phyloP scores from a whole-genome alignment of 2,113 vertebrate species.

The Blennius ocellaris region DNA sequence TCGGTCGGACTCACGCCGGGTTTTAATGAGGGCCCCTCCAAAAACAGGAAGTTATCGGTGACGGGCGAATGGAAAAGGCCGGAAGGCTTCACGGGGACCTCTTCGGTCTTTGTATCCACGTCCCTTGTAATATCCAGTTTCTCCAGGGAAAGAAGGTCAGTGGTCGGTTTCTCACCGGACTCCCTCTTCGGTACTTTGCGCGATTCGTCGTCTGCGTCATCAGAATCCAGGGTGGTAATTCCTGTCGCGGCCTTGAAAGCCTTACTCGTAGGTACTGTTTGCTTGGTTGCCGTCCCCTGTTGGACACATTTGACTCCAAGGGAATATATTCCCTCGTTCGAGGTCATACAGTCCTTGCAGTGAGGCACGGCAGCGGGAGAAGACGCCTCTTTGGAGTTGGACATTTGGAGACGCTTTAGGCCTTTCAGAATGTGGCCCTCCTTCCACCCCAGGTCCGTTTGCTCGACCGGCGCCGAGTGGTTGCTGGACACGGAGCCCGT shows the following conservation, averaged over 20 bases:
- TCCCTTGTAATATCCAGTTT: constrained; percentile 82
- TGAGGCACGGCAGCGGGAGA: constrained; percentile 86
- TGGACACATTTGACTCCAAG: constrained; percentile 84
- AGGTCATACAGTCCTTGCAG: constrained; percentile 94
- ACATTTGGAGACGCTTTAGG: constrained; percentile 89
- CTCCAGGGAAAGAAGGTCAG: constrained; percentile 82
- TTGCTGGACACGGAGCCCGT: constrained; percentile 86
- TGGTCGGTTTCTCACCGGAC: constrained; percentile 71
- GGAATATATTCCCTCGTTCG: constrained; percentile 94
- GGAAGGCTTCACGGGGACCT: constrained; percentile 81
- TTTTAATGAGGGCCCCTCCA: constrained; percentile 75
- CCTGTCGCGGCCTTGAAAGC: constrained; percentile 59
- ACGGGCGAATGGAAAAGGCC: constrained; percentile 79
- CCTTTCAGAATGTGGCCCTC: constrained; percentile 92
- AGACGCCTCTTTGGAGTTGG: constrained; percentile 84
- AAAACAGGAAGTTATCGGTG: constrained; percentile 72
- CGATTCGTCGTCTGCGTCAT: constrained; percentile 83
- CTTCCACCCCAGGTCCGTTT: constrained; percentile 89
- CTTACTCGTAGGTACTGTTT: constrained; percentile 66
- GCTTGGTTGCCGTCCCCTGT: constrained; percentile 68
- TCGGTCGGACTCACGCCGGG: constrained; percentile 77
- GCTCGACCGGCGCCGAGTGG: constrained; percentile 82
- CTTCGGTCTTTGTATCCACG: constrained; percentile 76
- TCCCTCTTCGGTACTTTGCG: constrained; percentile 71
- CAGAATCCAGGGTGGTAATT: constrained; percentile 74